These are phyloP conservation scores for Echinarachnius parma DNA, from an alignment of 53 echinoderm and acorn worm species.

Conservation along the genomic window DNA sequence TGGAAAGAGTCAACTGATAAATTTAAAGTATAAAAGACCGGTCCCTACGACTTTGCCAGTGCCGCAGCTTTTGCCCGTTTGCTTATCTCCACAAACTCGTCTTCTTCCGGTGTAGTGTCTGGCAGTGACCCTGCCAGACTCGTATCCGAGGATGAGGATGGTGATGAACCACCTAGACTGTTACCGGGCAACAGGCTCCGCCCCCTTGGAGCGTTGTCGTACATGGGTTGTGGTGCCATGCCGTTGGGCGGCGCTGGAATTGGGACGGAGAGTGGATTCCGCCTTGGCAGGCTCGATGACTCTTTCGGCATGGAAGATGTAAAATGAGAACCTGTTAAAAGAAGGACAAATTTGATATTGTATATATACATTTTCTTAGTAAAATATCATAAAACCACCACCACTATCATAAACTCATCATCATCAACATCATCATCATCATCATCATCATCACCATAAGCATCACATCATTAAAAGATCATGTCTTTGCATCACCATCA, in stretches of 20 bases:
- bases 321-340: constrained; percentile 20
- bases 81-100: constrained; percentile 33
- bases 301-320: background rate
- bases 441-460: background rate
- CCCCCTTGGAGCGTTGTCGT: constrained; percentile 38
- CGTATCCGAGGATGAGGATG: background rate
- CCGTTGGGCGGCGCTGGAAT: background rate
- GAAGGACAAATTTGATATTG: background rate
- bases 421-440: background rate
- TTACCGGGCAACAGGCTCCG: background rate
- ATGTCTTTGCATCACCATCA: background rate
- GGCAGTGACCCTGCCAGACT: constrained; percentile 16
- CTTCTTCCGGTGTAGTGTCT: constrained; percentile 1
- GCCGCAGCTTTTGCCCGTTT: constrained; percentile 1
- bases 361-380: background rate
- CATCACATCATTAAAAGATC: background rate
- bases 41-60: background rate
- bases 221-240: constrained; percentile 7
- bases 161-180: background rate
- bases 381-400: background rate
- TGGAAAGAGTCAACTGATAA: no score
- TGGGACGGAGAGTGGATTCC: background rate
- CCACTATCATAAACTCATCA: background rate
- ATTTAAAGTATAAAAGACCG: no score
- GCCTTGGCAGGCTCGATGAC: background rate